Evolutionary conservation across 92 coral and sea anemone genomes (phyloP).

Genomic region (Porites evermanni): DNA sequence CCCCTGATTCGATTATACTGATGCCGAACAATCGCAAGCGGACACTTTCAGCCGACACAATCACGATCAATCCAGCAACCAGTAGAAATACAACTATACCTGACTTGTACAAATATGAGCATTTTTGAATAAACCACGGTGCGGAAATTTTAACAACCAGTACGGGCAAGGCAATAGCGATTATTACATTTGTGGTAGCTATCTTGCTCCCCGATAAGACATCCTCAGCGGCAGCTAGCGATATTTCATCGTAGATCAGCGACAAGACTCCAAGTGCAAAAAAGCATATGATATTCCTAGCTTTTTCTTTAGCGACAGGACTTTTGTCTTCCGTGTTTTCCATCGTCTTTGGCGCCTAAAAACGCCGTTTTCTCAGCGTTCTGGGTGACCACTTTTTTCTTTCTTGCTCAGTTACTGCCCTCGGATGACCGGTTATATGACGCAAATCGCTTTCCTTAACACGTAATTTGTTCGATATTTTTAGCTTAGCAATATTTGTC

Average conservation of each 20-base stretch:
- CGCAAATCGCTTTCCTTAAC: background rate
- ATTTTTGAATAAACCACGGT: conserved; percentile 70
- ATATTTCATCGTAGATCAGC: conserved; percentile 56
- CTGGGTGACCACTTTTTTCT: background rate
- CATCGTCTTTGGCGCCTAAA: background rate
- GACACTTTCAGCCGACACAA: conserved; percentile 48
- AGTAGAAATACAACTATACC: conserved; percentile 33
- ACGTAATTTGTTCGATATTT: too few relatives aligned
- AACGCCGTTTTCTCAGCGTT: background rate
- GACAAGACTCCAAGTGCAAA: conserved; percentile 49
- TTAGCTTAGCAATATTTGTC: too few relatives aligned
- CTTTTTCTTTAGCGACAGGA: conserved; percentile 8
- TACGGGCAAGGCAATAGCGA: conserved; percentile 66
- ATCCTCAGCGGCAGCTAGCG: conserved; percentile 63
- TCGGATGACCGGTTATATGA: background rate
- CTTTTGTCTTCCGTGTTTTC: background rate
- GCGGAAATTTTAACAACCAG: conserved; percentile 44
- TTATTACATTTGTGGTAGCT: conserved; percentile 55
- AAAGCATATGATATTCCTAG: conserved; percentile 54
- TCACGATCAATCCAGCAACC: conserved; percentile 35
- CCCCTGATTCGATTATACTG: conserved; percentile 59
- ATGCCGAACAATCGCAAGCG: conserved; percentile 56
- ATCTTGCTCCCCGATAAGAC: conserved; percentile 54
- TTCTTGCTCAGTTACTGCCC: background rate
- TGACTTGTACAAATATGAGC: conserved; percentile 41